These are phyloP conservation scores for Podilymbus podiceps DNA, from an alignment of 2,113 vertebrate species.

Conservation along the genomic window DNA sequence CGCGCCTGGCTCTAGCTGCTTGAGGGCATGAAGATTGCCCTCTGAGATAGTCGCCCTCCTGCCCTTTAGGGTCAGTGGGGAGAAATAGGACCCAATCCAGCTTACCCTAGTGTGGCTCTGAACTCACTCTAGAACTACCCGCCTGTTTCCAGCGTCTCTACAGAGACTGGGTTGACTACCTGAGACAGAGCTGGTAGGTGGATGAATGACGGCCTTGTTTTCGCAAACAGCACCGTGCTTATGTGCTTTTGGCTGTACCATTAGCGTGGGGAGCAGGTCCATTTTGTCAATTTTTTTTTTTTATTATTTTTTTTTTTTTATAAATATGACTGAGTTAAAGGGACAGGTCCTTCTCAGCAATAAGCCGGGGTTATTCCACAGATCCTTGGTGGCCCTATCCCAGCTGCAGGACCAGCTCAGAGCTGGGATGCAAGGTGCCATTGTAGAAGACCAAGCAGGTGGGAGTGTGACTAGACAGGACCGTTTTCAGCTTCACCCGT, in stretches of 20 bases:
- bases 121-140: fast-evolving
- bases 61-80: background rate
- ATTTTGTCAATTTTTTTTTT: background rate
- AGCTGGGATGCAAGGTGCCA: background rate
- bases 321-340: background rate
- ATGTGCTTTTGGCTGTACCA: background rate
- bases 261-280: background rate
- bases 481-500: background rate
- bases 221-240: background rate
- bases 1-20: background rate
- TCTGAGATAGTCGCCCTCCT: background rate
- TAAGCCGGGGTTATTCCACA: background rate
- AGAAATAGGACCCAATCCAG: background rate
- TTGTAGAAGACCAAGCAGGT: background rate
- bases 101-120: background rate
- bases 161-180: background rate
- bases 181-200: background rate
- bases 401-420: background rate
- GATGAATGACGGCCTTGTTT: background rate
- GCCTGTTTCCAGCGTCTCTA: background rate
- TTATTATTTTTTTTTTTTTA: background rate
- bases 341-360: background rate
- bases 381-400: background rate
- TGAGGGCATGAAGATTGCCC: background rate
- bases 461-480: background rate